Conservation (phyloP, 2,888 invertebrate genomes). For the Epistrophe eligans region DNA sequence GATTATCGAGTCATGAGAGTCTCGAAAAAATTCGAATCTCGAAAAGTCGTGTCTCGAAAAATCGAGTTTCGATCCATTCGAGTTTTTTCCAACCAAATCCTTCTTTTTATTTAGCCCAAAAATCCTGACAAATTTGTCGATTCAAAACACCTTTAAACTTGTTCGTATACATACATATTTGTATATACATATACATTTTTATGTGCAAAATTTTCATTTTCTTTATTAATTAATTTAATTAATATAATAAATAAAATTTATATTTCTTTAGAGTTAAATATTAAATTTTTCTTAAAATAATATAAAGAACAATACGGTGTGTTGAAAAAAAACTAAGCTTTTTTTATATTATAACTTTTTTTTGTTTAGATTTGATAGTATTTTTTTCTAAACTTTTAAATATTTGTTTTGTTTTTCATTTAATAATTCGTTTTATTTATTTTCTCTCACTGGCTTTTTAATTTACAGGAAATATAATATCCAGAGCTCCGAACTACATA, state of each 20-base stretch:
- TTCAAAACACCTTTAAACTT: background rate
- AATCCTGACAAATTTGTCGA: too few species aligned
- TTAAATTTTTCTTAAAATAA: conserved; percentile 10
- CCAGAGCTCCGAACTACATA: conserved; percentile 45
- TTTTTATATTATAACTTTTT: background rate
- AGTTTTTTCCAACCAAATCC: too few species aligned
- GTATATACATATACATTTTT: conserved; percentile 66
- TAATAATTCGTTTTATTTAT: background rate
- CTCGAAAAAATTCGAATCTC: too few species aligned
- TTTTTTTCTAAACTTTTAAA: conserved; percentile 7
- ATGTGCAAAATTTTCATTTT: conserved; percentile 58
- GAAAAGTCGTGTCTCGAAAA: too few species aligned
- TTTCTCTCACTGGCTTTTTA: conserved; percentile 63
- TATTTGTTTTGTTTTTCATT: background rate
- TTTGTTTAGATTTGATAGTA: conserved; percentile 11
- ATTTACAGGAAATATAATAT: conserved; percentile 63
- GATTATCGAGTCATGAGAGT: too few species aligned
- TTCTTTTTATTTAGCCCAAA: too few species aligned
- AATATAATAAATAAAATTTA: conserved; percentile 46
- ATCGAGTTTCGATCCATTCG: too few species aligned
- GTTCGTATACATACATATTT: too few species aligned
- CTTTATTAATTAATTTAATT: conserved; percentile 21
- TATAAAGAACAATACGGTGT: too few species aligned
- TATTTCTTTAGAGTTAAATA: conserved; percentile 32
- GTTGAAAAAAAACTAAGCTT: too few species aligned